A percentile compares a stretch with the other conserved stretches of the same genome.
phyloP scores from a whole-genome alignment of 2,113 vertebrate species.

The Hippocampus barbouri region DNA sequence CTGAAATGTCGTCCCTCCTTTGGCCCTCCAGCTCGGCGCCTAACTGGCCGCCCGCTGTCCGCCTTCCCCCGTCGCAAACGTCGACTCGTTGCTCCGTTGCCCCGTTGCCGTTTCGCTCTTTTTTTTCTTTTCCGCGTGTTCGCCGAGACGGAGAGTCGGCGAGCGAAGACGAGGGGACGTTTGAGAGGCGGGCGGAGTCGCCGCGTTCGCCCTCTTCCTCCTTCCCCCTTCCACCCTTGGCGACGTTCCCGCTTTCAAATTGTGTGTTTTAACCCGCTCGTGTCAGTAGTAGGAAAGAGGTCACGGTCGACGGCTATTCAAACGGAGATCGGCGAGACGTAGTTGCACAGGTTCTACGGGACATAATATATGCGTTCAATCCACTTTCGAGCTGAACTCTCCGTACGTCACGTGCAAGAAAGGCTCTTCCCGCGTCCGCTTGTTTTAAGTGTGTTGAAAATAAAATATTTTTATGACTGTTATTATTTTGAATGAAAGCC shows the following conservation, averaged over 20 bases:
- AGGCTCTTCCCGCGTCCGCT: slow-evolving; percentile 69
- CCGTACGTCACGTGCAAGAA: slow-evolving; percentile 26
- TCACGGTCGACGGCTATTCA: slow-evolving; percentile 37
- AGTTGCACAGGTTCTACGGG: slow-evolving; percentile 21
- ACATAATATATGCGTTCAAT: slow-evolving; percentile 26
- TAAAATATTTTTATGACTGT: slow-evolving; percentile 96
- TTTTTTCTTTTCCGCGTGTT: slow-evolving; percentile 24
- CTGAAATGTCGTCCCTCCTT: slow-evolving; percentile 65
- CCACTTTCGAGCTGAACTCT: slow-evolving; percentile 26
- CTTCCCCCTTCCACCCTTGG: slow-evolving; percentile 1
- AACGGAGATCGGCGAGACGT: slow-evolving; percentile 24
- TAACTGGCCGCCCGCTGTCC: not conserved
- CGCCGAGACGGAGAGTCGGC: slow-evolving; percentile 30
- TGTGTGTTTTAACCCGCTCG: slow-evolving; percentile 35
- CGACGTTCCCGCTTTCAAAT: not conserved
- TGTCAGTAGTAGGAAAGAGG: slow-evolving; percentile 37
- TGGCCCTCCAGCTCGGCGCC: slow-evolving; percentile 22
- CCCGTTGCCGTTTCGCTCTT: slow-evolving; percentile 4
- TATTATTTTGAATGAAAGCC: slow-evolving; percentile 82
- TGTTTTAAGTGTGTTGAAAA: slow-evolving; percentile 89
- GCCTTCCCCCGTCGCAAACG: slow-evolving; percentile 20
- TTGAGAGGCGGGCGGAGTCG: slow-evolving; percentile 44
- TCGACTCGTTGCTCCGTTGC: slow-evolving; percentile 5
- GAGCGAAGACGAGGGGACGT: slow-evolving; percentile 50
- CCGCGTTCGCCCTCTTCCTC: slow-evolving; percentile 37